Evolutionary conservation across 2,888 invertebrate genomes (phyloP).

Genomic region (Caenorhabditis plicata): DNA sequence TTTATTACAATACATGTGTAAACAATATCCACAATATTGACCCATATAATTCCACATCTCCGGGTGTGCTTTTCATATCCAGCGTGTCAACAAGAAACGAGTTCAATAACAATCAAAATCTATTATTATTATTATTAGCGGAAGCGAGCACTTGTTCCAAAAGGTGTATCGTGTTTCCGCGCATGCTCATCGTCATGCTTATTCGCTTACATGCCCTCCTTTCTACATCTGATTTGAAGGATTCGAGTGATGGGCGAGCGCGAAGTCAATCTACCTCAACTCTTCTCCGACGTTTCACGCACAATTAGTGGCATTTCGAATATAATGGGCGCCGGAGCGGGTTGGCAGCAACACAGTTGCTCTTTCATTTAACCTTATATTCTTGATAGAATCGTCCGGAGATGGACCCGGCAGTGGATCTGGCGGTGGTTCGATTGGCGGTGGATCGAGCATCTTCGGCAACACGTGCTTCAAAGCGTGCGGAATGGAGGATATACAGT

Average conservation of each 20-base stretch:
- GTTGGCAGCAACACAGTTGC: not conserved
- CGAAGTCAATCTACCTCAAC: slow-evolving; percentile 54
- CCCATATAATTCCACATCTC: no score
- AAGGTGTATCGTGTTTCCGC: no score
- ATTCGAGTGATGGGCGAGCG: slow-evolving; percentile 51
- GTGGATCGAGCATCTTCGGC: slow-evolving; percentile 31
- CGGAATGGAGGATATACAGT: slow-evolving; percentile 62
- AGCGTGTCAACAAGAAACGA: no score
- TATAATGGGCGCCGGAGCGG: slow-evolving; percentile 42
- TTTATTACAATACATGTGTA: no score
- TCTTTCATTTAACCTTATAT: not conserved
- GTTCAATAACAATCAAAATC: no score
- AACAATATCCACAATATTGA: no score
- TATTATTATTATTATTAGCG: no score
- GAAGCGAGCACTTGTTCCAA: no score
- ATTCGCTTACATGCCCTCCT: not conserved
- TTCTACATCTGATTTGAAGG: no score
- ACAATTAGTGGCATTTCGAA: slow-evolving; percentile 57
- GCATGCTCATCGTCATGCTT: not conserved
- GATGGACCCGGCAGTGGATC: slow-evolving; percentile 11
- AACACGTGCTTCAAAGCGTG: slow-evolving; percentile 61
- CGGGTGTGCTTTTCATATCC: no score
- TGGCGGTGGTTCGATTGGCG: slow-evolving; percentile 14
- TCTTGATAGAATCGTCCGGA: slow-evolving; percentile 24
- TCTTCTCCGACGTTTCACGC: slow-evolving; percentile 59